Conservation (phyloP, 2,113 vertebrate genomes). For the Gasterosteus nipponicus region DNA sequence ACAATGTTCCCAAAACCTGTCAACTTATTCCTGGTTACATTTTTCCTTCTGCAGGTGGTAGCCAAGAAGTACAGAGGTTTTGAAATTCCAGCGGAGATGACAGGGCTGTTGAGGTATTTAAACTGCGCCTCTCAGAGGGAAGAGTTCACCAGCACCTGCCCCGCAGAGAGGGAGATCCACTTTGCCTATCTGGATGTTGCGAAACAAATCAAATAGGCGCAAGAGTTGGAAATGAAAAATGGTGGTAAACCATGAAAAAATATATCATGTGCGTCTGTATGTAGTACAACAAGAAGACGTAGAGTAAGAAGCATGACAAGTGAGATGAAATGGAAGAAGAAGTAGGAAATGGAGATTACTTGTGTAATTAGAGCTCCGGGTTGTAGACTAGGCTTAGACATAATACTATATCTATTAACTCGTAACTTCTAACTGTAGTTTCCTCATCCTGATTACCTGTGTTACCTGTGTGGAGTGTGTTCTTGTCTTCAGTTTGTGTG, state of each 20-base stretch:
- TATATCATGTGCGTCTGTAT: background rate
- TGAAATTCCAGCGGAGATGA: constrained; percentile 92
- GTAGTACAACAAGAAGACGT: background rate
- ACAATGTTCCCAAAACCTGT: background rate
- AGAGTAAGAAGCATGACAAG: background rate
- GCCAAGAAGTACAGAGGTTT: constrained; percentile 94
- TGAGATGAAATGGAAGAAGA: background rate
- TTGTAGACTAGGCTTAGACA: background rate
- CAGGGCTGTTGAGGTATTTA: constrained; percentile 90
- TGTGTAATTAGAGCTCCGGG: background rate
- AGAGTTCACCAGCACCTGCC: constrained; percentile 95
- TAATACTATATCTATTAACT: background rate
- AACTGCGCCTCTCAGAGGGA: constrained; percentile 89
- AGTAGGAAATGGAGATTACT: background rate
- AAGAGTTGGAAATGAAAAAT: background rate
- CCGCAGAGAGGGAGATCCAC: constrained; percentile 91
- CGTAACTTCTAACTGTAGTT: background rate
- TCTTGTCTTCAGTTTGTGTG: background rate
- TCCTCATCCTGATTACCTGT: background rate
- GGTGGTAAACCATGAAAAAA: background rate
- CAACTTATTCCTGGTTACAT: background rate
- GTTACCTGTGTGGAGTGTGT: background rate
- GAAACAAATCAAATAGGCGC: constrained; percentile 86
- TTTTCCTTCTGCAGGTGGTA: constrained; percentile 83
- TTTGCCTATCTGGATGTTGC: constrained; percentile 90